These are phyloP conservation scores for Upupa epops DNA, from an alignment of 2,113 vertebrate genomes.

Conservation along the genomic window DNA sequence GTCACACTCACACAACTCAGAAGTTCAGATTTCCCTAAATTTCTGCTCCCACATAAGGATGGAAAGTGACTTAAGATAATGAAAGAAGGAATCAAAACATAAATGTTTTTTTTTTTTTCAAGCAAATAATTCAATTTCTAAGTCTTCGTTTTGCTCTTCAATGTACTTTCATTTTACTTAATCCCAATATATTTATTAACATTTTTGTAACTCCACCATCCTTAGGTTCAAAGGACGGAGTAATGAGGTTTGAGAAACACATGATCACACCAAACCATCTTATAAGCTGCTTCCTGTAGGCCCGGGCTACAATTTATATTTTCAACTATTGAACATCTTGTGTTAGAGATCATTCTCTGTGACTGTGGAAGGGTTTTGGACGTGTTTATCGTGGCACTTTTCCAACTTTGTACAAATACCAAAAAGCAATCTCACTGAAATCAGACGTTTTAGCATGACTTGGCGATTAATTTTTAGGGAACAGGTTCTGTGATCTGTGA, in stretches of 20 bases:
- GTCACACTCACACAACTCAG: not conserved
- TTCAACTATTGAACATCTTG: not conserved
- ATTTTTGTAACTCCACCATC: not conserved
- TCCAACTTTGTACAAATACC: not conserved
- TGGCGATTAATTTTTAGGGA: slow-evolving; percentile 15
- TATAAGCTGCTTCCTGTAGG: not conserved
- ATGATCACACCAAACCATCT: not conserved
- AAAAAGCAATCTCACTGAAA: slow-evolving; percentile 1
- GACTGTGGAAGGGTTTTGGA: not conserved
- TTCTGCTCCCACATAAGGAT: not conserved
- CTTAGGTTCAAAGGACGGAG: not conserved
- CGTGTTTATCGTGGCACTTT: not conserved
- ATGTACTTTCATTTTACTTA: not conserved
- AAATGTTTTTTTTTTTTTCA: not conserved
- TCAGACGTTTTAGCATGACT: not conserved
- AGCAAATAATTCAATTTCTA: not conserved
- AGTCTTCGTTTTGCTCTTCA: not conserved
- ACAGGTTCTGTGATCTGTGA: not conserved
- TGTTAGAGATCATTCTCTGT: not conserved
- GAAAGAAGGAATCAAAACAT: not conserved
- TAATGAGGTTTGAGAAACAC: not conserved
- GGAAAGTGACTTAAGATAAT: not conserved
- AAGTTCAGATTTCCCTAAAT: not conserved
- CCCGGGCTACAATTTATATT: not conserved
- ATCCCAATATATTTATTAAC: not conserved